These are phyloP conservation scores for Brachystomella parvula DNA, from an alignment of 1,140 invertebrate genomes.

Conservation along the genomic window DNA sequence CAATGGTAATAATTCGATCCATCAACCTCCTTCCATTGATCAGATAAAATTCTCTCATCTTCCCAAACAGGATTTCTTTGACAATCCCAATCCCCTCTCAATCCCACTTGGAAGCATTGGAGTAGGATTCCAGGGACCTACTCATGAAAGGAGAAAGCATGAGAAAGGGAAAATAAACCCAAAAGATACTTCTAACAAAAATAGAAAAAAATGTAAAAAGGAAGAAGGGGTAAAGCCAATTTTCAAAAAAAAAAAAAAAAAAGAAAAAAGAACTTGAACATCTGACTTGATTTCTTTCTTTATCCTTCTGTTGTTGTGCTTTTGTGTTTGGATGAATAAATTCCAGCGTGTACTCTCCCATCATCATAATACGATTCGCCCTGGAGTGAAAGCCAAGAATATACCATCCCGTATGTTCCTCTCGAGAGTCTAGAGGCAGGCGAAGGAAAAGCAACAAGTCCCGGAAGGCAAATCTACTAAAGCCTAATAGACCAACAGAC, in stretches of 20 bases:
- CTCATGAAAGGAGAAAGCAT: background rate
- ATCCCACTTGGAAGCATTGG: no score
- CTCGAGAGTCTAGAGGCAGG: no score
- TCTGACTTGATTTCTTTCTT: background rate
- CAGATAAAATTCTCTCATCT: conserved; percentile 1
- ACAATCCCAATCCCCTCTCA: background rate
- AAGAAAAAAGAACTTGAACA: conserved; percentile 1
- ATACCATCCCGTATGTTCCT: no score
- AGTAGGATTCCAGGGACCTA: background rate
- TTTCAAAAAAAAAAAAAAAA: conserved; percentile 6
- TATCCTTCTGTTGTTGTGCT: background rate
- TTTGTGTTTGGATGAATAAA: no score
- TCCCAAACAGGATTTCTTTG: background rate
- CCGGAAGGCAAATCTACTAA: conserved; percentile 12
- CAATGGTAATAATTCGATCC: conserved; percentile 10
- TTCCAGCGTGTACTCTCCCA: no score
- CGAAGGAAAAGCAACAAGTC: conserved; percentile 4
- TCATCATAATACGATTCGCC: no score
- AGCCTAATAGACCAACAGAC: conserved; percentile 4
- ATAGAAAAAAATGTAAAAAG: no score
- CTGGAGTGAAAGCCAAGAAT: no score
- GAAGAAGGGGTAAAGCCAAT: conserved; percentile 7
- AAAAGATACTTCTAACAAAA: background rate
- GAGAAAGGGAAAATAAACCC: conserved; percentile 5
- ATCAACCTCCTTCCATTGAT: background rate